Percentiles rank a stretch among this genome's conserved stretches.
Conservation (phyloP, 2,888 invertebrate genomes). For the Griposia aprilina region DNA sequence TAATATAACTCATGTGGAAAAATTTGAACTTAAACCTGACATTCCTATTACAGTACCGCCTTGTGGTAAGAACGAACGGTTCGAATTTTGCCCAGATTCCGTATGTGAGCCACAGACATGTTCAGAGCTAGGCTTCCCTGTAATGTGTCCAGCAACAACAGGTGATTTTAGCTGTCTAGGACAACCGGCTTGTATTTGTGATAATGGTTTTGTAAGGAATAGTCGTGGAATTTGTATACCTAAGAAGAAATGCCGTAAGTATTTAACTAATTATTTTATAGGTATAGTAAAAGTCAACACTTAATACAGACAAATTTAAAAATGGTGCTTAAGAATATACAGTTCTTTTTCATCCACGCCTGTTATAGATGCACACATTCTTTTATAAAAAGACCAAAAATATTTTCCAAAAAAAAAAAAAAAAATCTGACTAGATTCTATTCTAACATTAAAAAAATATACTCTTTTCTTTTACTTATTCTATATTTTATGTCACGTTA, state of each 20-base stretch:
- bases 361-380: not conserved
- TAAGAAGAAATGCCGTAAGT: slow-evolving; percentile 66
- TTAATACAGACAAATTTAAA: not conserved
- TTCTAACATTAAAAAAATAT: not conserved
- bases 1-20: no score
- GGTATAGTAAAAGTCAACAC: not conserved
- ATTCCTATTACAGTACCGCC: slow-evolving; percentile 36
- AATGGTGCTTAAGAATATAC: not conserved
- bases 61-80: slow-evolving; percentile 57
- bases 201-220: slow-evolving; percentile 34
- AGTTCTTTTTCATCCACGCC: not conserved
- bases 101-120: slow-evolving; percentile 41
- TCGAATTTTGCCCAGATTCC: slow-evolving; percentile 54
- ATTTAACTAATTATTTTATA: not conserved
- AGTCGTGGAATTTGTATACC: slow-evolving; percentile 62
- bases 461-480: not conserved
- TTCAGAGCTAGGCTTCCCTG: slow-evolving; percentile 7
- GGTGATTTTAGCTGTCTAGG: slow-evolving; percentile 4
- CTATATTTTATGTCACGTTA: not conserved
- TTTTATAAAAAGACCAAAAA: not conserved
- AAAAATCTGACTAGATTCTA: not conserved
- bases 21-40: not conserved
- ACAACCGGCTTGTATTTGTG: slow-evolving; percentile 45
- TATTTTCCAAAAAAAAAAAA: not conserved
- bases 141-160: slow-evolving; percentile 37